Evolutionary conservation across 2,888 invertebrate species (phyloP).

Genomic region (Eupithecia centaureata): DNA sequence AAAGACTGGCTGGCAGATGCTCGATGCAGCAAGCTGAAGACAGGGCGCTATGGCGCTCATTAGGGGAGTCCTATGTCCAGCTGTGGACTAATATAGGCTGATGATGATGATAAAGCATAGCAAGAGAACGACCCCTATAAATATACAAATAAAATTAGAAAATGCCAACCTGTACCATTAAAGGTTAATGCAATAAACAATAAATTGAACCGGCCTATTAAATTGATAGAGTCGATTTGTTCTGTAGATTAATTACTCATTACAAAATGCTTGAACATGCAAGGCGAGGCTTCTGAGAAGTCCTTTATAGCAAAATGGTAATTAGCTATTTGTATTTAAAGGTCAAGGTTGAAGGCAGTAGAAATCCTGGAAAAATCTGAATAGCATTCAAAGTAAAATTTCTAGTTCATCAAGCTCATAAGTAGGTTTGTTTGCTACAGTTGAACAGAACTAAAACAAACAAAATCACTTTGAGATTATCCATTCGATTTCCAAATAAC

Average conservation of each 20-base stretch:
- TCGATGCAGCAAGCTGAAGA: too few species aligned
- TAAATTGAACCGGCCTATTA: slow-evolving; percentile 18
- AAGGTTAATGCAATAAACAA: neutral
- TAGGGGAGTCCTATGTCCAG: too few species aligned
- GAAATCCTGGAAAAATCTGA: neutral
- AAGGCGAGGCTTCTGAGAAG: slow-evolving; percentile 28
- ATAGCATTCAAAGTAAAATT: too few species aligned
- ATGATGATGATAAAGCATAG: too few species aligned
- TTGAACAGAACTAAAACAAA: too few species aligned
- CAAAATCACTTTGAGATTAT: too few species aligned
- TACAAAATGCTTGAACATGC: slow-evolving; percentile 18
- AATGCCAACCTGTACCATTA: neutral
- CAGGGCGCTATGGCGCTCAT: too few species aligned
- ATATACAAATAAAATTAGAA: neutral
- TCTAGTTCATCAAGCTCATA: too few species aligned
- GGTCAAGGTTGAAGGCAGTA: neutral
- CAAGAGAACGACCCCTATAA: neutral
- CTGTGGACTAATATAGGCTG: too few species aligned
- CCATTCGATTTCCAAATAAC: too few species aligned
- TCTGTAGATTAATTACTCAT: slow-evolving; percentile 30
- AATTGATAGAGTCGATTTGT: slow-evolving; percentile 26
- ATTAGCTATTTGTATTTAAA: neutral
- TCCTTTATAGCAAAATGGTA: slow-evolving; percentile 4
- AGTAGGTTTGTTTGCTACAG: too few species aligned
- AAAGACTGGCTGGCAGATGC: too few species aligned